These are phyloP conservation scores for Heliconius cydno DNA, from an alignment of 2,888 invertebrate species.

Conservation along the genomic window DNA sequence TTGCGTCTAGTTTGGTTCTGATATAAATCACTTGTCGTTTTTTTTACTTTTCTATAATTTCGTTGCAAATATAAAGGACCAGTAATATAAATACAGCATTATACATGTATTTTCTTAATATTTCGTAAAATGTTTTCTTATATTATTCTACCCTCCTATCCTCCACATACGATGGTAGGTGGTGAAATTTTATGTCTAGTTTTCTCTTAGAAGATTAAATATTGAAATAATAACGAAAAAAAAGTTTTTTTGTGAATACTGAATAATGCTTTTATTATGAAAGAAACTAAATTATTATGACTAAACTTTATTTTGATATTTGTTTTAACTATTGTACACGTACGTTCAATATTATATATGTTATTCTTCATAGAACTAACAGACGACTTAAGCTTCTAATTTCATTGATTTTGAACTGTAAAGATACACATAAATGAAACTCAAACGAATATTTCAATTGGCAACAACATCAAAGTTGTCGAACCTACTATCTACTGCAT, in stretches of 20 bases:
- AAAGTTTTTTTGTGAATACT: no score
- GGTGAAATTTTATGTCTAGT: not conserved
- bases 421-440: slow-evolving; percentile 8
- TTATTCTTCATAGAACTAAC: not conserved
- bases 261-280: not conserved
- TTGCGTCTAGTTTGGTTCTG: not conserved
- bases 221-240: no score
- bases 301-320: not conserved
- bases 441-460: slow-evolving; percentile 30
- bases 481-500: slow-evolving; percentile 27
- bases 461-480: slow-evolving; percentile 42
- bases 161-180: not conserved
- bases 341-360: no score
- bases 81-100: no score
- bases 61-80: not conserved
- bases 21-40: not conserved
- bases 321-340: not conserved
- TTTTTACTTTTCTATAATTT: not conserved
- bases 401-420: not conserved
- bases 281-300: not conserved
- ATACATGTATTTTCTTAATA: no score
- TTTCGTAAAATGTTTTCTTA: no score
- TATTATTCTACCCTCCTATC: no score
- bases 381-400: not conserved
- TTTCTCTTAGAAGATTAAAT: not conserved